Evolutionary conservation across 1,140 invertebrate species (phyloP), one percentile per base, ranked within the genome.

Genomic region (Sinella curviseta): DNA sequence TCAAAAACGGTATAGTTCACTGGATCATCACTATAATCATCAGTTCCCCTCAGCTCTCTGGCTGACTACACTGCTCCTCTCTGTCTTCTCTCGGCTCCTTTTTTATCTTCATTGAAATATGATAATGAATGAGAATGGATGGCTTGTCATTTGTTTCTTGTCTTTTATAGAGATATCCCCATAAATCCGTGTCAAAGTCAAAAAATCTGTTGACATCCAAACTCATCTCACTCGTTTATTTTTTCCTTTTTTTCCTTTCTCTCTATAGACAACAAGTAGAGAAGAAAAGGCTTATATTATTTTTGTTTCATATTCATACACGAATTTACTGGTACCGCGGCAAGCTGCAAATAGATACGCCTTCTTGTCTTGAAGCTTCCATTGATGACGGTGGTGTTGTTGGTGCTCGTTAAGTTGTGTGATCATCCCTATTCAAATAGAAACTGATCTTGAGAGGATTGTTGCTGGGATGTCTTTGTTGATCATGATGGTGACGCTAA

Each of bases 141-240:
- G 65, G 65, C 26, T 70, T 70, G 65, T 70, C 65, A 70, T 70
- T 70, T 70, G 65, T 70, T 70, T 70, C 65, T 31, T 70, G 65
- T 70, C 65, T 70, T 24, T 70, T 70, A 70, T 33, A 70, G 65
- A 33, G 31, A 70, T 70, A 31, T 70, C 31, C 65, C 26, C 65
- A 70, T 70, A 70, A 70, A 70, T 70, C 31, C 31, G 31, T 70
- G 65, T 70, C 65, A 70, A 26, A 70, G 31, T 70, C 65, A 70
- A 33, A 70, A 70, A 70, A 70, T 70, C 65, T 70, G 65, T 70
- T 70, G 65, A 70, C 65, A 70, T 70, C 65, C 31, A 70, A 70
- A 26, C 65, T 70, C 65, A 70, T 70, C 65, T 70, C 24, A n/a
- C n/a, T n/a, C 24, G 65, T 60, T 60, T 60, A 16, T 60, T n/a